Percentiles rank a stretch among this genome's conserved stretches.
phyloP scores from a whole-genome alignment of 2,113 vertebrate genomes.

The Ailurus styani region DNA sequence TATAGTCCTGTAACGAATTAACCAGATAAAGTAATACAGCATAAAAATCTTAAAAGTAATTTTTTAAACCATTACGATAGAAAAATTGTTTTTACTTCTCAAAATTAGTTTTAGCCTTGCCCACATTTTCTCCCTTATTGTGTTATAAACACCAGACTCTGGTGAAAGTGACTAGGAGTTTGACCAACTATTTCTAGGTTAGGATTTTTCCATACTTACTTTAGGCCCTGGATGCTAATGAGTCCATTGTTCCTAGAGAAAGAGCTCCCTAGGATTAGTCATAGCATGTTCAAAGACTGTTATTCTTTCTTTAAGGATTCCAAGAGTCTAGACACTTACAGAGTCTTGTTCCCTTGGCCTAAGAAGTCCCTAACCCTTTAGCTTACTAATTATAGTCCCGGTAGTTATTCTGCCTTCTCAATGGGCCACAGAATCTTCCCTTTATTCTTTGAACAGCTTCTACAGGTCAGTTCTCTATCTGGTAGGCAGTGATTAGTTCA shows the following conservation, averaged over 20 bases:
- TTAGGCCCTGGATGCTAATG: not conserved
- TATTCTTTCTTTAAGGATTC: not conserved
- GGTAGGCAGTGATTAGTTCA: not conserved
- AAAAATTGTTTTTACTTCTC: conserved; percentile 11
- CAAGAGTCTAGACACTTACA: not conserved
- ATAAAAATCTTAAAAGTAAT: not conserved
- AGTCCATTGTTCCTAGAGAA: not conserved
- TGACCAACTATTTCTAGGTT: not conserved
- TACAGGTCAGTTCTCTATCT: not conserved
- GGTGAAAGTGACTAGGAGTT: not conserved
- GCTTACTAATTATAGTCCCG: not conserved
- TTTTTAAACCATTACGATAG: not conserved
- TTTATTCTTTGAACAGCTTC: not conserved
- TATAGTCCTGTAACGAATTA: not conserved
- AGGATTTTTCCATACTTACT: not conserved
- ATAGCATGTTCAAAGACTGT: not conserved
- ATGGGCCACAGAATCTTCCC: not conserved
- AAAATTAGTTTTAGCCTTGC: not conserved
- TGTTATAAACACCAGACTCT: not conserved
- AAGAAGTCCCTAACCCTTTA: not conserved
- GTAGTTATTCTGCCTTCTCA: not conserved
- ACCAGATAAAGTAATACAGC: not conserved
- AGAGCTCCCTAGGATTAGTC: not conserved
- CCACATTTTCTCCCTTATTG: not conserved
- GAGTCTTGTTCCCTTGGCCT: not conserved